A percentile compares a stretch with the other conserved stretches of the same genome.
phyloP scores from a whole-genome alignment of 2,797 vertebrate species.

The Knipowitschia caucasica region DNA sequence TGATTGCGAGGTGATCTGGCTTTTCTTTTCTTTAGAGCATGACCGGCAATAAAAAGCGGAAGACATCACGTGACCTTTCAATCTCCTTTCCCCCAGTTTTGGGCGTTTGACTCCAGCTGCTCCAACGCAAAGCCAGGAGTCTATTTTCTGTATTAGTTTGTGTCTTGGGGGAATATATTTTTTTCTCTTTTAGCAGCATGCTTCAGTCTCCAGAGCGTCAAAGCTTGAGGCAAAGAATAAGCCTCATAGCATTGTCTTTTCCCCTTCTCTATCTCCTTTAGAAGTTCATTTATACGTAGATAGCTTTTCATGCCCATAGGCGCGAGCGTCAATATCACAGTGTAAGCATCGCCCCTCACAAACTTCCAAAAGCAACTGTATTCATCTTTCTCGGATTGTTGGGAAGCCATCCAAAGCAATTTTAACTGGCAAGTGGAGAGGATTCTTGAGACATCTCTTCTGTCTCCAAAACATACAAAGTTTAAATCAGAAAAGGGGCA shows the following conservation, averaged over 20 bases:
- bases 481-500: constrained; percentile 69
- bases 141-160: constrained; percentile 73
- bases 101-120: constrained; percentile 46
- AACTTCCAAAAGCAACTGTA: constrained; percentile 45
- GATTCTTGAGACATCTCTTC: constrained; percentile 72
- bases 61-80: constrained; percentile 47
- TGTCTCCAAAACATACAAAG: constrained; percentile 74
- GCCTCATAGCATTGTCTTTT: constrained; percentile 31
- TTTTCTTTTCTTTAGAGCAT: constrained; percentile 27
- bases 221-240: constrained; percentile 42
- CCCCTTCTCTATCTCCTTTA: constrained; percentile 30
- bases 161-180: constrained; percentile 48
- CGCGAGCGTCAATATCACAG: constrained; percentile 44
- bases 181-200: constrained; percentile 42
- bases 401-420: constrained; percentile 73
- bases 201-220: constrained; percentile 63
- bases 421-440: constrained; percentile 66
- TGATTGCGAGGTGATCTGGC: constrained; percentile 42
- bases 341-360: constrained; percentile 34
- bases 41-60: constrained; percentile 26
- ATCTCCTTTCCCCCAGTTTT: constrained; percentile 30
- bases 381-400: constrained; percentile 59
- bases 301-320: constrained; percentile 43
- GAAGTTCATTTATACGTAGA: constrained; percentile 46
- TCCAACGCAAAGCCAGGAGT: constrained; percentile 62